phyloP scores from a whole-genome alignment of 2,113 vertebrate species.

The Aphyosemion australe region DNA sequence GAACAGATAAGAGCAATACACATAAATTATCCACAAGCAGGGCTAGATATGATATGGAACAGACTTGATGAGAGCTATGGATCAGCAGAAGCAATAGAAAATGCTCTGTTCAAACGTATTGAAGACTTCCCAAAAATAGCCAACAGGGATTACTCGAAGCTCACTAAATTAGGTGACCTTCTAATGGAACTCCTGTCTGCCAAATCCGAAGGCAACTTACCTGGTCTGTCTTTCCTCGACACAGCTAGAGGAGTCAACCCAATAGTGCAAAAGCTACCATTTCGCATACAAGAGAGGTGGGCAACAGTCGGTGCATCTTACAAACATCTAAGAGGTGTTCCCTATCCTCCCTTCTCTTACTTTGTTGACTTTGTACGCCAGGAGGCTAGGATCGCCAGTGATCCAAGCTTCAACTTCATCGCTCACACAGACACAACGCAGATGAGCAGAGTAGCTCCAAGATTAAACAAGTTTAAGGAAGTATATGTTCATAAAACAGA shows the following conservation, averaged over 20 bases:
- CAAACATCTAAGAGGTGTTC: constrained; percentile 18
- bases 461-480: background rate
- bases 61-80: constrained; percentile 27
- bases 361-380: constrained; percentile 41
- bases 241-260: constrained; percentile 29
- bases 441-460: background rate
- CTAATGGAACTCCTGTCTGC: background rate
- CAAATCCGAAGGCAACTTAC: background rate
- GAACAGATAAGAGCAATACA: constrained; percentile 9
- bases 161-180: background rate
- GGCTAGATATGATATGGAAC: constrained; percentile 27
- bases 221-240: constrained; percentile 27
- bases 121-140: background rate
- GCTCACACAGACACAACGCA: background rate
- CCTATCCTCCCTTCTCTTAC: constrained; percentile 32
- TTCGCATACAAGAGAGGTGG: constrained; percentile 45
- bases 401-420: constrained; percentile 12
- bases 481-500: constrained; percentile 37
- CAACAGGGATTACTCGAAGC: background rate
- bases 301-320: constrained; percentile 17
- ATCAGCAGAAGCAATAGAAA: constrained; percentile 21
- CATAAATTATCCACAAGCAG: constrained; percentile 26
- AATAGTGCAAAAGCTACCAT: constrained; percentile 41
- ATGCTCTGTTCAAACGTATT: constrained; percentile 29
- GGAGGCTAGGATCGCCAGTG: constrained; percentile 8